phyloP scores from a whole-genome alignment of 2,888 invertebrate species.

The Rapana venosa region DNA sequence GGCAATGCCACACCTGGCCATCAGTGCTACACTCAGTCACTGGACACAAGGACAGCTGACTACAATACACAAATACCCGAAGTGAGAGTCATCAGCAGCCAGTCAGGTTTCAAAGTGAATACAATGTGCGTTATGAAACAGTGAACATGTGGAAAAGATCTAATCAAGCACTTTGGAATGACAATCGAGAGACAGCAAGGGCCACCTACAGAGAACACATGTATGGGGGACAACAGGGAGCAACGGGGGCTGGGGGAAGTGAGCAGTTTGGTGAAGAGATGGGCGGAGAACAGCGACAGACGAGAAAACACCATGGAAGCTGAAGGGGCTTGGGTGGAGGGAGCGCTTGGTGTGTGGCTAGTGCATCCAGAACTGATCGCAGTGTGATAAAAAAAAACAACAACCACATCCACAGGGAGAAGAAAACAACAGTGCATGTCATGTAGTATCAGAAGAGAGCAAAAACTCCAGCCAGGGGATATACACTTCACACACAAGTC shows the following conservation, averaged over 20 bases:
- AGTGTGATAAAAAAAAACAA: background rate
- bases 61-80: background rate
- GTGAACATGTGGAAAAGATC: background rate
- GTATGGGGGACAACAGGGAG: background rate
- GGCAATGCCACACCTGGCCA: background rate
- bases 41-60: background rate
- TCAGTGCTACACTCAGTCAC: background rate
- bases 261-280: background rate
- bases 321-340: background rate
- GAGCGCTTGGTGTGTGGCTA: background rate
- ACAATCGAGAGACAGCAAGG: slow-evolving; percentile 26
- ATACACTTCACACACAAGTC: background rate
- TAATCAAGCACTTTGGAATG: slow-evolving; percentile 37
- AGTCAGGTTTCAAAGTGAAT: slow-evolving; percentile 23
- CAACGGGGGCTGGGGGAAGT: background rate
- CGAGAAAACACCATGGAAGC: background rate
- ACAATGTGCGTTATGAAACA: slow-evolving; percentile 23
- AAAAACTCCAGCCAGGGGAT: background rate
- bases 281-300: background rate
- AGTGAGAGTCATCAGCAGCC: slow-evolving; percentile 27
- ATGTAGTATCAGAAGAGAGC: background rate
- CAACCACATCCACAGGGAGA: background rate
- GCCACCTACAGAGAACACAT: slow-evolving; percentile 5
- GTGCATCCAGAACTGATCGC: background rate
- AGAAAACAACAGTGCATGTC: background rate